phyloP scores from a whole-genome alignment of 2,888 invertebrate species.

The Timandra comae region DNA sequence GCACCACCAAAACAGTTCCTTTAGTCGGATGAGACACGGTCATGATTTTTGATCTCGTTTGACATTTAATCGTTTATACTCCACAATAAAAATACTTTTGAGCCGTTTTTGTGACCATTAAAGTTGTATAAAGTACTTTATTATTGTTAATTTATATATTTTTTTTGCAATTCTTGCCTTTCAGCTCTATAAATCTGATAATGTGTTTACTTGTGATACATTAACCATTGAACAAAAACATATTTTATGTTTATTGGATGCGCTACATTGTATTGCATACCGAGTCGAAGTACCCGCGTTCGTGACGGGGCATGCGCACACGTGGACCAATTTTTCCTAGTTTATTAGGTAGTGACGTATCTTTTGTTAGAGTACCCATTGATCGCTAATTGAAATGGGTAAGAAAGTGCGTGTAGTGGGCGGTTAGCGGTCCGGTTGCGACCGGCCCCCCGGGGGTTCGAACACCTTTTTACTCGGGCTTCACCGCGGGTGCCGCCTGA shows the following conservation, averaged over 20 bases:
- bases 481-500: slow-evolving; percentile 72
- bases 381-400: slow-evolving; percentile 71
- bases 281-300: neutral
- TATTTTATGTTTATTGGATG: neutral
- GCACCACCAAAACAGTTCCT: slow-evolving; percentile 50
- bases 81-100: slow-evolving; percentile 36
- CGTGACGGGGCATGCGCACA: too few species aligned
- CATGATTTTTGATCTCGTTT: slow-evolving; percentile 40
- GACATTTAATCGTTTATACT: slow-evolving; percentile 30
- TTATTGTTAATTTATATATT: too few species aligned
- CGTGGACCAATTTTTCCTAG: slow-evolving; percentile 21
- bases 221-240: too few species aligned
- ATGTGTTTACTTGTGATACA: too few species aligned
- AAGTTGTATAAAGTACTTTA: slow-evolving; percentile 26
- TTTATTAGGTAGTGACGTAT: slow-evolving; percentile 38
- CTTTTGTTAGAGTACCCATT: slow-evolving; percentile 55
- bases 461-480: slow-evolving; percentile 70
- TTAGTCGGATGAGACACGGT: slow-evolving; percentile 38
- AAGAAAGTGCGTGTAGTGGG: slow-evolving; percentile 55
- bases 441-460: slow-evolving; percentile 55
- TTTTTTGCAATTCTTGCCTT: too few species aligned
- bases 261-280: neutral
- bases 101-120: slow-evolving; percentile 35
- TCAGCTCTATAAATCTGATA: too few species aligned
- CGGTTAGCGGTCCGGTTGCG: slow-evolving; percentile 62